Percentiles rank a stretch among this genome's conserved stretches.
phyloP scores from a whole-genome alignment of 2,888 invertebrate species.

The Glaucopsyche alexis region DNA sequence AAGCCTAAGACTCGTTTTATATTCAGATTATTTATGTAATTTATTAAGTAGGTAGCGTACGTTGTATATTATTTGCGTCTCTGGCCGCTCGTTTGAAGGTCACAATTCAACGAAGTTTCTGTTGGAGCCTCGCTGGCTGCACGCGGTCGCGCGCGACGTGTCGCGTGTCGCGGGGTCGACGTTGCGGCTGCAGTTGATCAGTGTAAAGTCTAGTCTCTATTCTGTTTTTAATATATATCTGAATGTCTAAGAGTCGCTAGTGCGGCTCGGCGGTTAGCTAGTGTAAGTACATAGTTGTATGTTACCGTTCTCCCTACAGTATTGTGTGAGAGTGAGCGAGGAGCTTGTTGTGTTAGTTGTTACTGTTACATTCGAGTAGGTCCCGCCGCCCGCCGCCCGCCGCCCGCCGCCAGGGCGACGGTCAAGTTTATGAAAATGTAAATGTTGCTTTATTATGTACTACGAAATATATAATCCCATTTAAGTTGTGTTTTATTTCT shows the following conservation, averaged over 20 bases:
- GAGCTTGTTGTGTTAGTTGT: conserved; percentile 62
- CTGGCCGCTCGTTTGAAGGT: conserved; percentile 48
- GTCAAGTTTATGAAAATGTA: conserved; percentile 76
- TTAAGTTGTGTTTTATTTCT: conserved; percentile 62
- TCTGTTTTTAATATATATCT: conserved; percentile 76
- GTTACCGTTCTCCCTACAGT: conserved; percentile 78
- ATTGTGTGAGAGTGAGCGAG: conserved; percentile 53
- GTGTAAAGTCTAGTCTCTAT: conserved; percentile 81
- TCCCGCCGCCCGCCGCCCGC: conserved; percentile 61
- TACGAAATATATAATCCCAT: conserved; percentile 80
- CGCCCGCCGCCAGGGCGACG: conserved; percentile 55
- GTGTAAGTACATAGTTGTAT: conserved; percentile 75
- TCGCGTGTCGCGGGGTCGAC: conserved; percentile 63
- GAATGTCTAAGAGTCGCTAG: conserved; percentile 76
- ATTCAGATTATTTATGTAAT: conserved; percentile 79
- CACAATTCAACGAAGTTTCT: conserved; percentile 41
- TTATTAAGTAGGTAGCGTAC: conserved; percentile 73
- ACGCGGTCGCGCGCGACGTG: conserved; percentile 32
- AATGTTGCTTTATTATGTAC: conserved; percentile 80
- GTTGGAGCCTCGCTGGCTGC: not conserved
- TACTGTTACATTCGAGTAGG: conserved; percentile 79
- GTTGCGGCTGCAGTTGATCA: conserved; percentile 69
- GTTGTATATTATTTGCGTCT: conserved; percentile 49
- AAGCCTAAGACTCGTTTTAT: conserved; percentile 78
- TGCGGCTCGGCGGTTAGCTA: conserved; percentile 75